Base-by-base conservation (phyloP, 2,113 vertebrate genomes). In the Alces alces region DNA sequence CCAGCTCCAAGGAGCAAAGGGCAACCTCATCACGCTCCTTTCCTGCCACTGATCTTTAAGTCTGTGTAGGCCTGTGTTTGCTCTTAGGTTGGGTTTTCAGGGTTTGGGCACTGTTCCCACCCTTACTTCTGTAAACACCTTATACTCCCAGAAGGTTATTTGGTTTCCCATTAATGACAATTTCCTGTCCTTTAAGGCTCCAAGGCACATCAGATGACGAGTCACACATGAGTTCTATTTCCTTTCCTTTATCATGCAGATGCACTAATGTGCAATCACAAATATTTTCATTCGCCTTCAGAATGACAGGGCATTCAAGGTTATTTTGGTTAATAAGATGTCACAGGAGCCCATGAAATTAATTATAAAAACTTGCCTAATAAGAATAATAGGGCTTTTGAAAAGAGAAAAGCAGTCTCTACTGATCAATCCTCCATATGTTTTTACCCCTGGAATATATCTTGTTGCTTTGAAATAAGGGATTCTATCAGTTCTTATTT, bases 231-330 rank as follows among this genome's bases (percentile, higher is more conserved):
- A 92, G 28, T 93, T 91, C 89, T 61, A 39, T 86, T 83, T 91
- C 25, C 5, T 89, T 76, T 55, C 84, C 60, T 93, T 60, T 78
- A 55, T 86, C 70, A 58, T 55, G 43, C 89, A 91, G 9, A 11
- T 85, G 90, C 64, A 58, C 27, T 94, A 43, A 50, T 89, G 25
- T 64, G 60, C 54, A 57, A 86, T 86, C 89, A 94, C 45, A 95
- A 64, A 95, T 86, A 80, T 57, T 96, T 96, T 96, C 83, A 95
- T 94, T 90, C 82, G 43, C 43, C 58, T 95, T 86, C 36, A 79
- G 79, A 98, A 85, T 60, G 60, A 86, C 43, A 93, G 50, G 82
- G 23, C 43, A 80, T 93, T 96, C 96, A 91, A 96, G 86, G 83
- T 91, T 89, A 95, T 57, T 88, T 54, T 0, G 2, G n/a, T 91